Percentiles rank a stretch among this genome's conserved stretches.
Evolutionary conservation across 2,888 invertebrate species (phyloP).

Genomic region (Agrotis ipsilon): DNA sequence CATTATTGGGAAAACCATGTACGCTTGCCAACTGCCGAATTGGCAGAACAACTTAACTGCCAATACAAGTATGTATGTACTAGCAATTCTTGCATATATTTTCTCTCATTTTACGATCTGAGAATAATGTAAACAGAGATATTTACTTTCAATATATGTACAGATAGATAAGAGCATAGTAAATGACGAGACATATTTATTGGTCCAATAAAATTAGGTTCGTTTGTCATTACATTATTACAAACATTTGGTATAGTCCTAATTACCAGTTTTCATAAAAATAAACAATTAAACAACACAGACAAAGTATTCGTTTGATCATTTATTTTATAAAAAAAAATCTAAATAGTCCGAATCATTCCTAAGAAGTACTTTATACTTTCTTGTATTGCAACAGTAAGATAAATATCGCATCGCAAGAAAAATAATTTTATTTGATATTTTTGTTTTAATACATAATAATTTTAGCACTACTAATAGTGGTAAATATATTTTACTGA

Average conservation of each 20-base stretch:
- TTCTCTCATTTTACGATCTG: constrained; percentile 31
- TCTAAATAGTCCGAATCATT: too few relatives aligned
- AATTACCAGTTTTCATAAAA: not conserved
- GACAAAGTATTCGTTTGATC: not conserved
- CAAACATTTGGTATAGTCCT: constrained; percentile 4
- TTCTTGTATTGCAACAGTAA: too few relatives aligned
- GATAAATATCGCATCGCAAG: too few relatives aligned
- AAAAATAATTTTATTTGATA: too few relatives aligned
- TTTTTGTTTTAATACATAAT: too few relatives aligned
- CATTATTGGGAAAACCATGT: constrained; percentile 36
- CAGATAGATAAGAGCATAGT: constrained; percentile 7
- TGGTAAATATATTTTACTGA: not conserved
- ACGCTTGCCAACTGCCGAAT: constrained; percentile 55
- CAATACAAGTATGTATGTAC: constrained; percentile 39
- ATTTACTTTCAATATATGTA: constrained; percentile 13
- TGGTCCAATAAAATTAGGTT: constrained; percentile 9
- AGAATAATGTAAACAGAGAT: constrained; percentile 33
- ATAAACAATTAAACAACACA: not conserved
- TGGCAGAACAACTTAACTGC: constrained; percentile 35
- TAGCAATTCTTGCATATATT: constrained; percentile 26
- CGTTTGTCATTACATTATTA: constrained; percentile 8
- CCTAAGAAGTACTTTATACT: too few relatives aligned
- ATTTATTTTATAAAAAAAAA: too few relatives aligned
- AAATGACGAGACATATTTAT: constrained; percentile 1
- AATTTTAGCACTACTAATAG: not conserved